phyloP scores from a whole-genome alignment of 2,113 vertebrate species.

The Lipophrys pholis region DNA sequence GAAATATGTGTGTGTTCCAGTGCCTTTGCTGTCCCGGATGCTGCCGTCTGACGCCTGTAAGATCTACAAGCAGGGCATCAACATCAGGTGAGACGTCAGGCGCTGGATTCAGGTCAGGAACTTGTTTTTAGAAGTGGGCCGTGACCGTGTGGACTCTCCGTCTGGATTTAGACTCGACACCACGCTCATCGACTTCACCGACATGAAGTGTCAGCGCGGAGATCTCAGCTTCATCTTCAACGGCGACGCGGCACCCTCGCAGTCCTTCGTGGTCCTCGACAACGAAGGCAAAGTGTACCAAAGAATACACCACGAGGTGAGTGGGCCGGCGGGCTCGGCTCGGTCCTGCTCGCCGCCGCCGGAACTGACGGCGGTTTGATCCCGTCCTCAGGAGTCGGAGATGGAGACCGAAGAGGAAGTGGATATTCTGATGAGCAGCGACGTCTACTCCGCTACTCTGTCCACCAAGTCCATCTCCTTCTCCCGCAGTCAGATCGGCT shows the following conservation, averaged over 20 bases:
- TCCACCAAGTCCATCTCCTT: slow-evolving; percentile 99
- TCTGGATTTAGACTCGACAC: slow-evolving; percentile 91
- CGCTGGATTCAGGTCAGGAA: slow-evolving; percentile 52
- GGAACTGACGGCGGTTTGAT: background rate
- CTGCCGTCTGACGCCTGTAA: slow-evolving; percentile 98
- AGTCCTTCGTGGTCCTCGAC: slow-evolving; percentile 98
- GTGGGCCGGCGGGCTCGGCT: background rate
- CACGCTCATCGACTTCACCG: slow-evolving; percentile 98
- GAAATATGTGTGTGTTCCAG: slow-evolving; percentile 82
- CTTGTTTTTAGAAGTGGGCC: slow-evolving; percentile 69
- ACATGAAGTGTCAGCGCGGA: slow-evolving; percentile 99
- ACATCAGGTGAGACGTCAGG: slow-evolving; percentile 89
- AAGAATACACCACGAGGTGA: slow-evolving; percentile 97
- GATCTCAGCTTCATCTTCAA: slow-evolving; percentile 99
- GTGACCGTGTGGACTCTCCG: slow-evolving; percentile 20
- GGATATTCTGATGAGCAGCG: slow-evolving; percentile 99
- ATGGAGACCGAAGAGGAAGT: slow-evolving; percentile 99
- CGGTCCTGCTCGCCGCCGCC: too few species aligned
- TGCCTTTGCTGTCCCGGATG: slow-evolving; percentile 97
- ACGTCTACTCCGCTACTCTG: slow-evolving; percentile 97
- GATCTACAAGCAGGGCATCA: slow-evolving; percentile 98
- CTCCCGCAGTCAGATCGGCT: slow-evolving; percentile 95
- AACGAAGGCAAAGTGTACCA: slow-evolving; percentile 99
- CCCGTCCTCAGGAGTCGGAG: slow-evolving; percentile 90
- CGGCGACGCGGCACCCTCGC: slow-evolving; percentile 91